Evolutionary conservation across 2,113 vertebrate species (phyloP).

Genomic region (Tupaia chinensis): DNA sequence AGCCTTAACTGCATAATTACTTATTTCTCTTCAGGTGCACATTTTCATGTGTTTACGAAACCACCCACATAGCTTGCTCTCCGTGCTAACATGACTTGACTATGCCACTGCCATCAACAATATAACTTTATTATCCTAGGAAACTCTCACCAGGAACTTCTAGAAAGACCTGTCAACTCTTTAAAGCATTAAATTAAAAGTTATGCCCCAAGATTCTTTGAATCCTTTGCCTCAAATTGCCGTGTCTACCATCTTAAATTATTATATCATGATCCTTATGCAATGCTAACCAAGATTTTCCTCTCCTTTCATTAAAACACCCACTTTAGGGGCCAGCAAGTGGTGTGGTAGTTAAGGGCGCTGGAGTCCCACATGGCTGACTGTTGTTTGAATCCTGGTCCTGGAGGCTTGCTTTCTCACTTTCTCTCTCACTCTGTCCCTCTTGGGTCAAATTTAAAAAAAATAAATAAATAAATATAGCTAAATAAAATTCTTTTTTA

Average conservation of each 20-base stretch:
- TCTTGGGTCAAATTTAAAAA: no score
- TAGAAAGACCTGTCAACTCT: slow-evolving; percentile 19
- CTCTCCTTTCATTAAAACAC: neutral
- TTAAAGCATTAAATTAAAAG: neutral
- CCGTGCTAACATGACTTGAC: neutral
- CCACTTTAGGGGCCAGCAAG: neutral
- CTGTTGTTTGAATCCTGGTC: no score
- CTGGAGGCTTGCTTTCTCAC: no score
- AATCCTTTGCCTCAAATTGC: neutral
- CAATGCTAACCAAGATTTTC: neutral
- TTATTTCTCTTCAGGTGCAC: slow-evolving; percentile 14
- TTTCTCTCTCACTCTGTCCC: no score
- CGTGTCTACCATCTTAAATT: neutral
- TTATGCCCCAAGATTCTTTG: slow-evolving; percentile 6
- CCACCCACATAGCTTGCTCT: neutral
- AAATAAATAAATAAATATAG: no score
- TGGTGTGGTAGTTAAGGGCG: no score
- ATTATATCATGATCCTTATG: neutral
- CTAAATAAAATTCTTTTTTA: no score
- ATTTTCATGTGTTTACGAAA: neutral
- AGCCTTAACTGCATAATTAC: neutral
- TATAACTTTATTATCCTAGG: slow-evolving; percentile 17
- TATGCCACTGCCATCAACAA: neutral
- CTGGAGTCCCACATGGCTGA: no score
- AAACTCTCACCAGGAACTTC: slow-evolving; percentile 1